Base-by-base conservation (phyloP, 2,888 invertebrate genomes). In the Entomobrya multifasciata region DNA sequence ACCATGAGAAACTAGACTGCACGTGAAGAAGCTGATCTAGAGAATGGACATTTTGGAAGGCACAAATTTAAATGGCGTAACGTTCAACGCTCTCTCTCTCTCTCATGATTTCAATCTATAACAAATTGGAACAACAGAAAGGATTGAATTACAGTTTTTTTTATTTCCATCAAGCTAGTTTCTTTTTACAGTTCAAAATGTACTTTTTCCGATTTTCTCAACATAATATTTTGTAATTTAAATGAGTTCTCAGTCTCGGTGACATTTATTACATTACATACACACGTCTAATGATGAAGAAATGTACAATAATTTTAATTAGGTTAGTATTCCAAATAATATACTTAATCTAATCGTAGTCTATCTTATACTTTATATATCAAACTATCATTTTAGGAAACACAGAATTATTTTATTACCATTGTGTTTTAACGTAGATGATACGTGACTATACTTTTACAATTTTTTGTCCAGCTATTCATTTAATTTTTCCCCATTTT, bases 291-390 rank as follows among this genome's bases (percentile, higher is more conserved):
- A n/a, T 60, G 62, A 65, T 65, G 79, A 79, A 79, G 47, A 30
- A 79, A 79, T 79, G 79, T 79, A 79, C 79, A 79, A 79, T 79
- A 79, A 79, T 79, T 79, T 79, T 79, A 79, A 79, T 47, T 78
- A 78, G 62, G 11, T 36, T 36, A 36, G 8, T 36, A 36, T 36
- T 36, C 8, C 36, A 36, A 36, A 36, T 36, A 36, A 36, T 36
- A 36, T 36, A 36, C 8, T 17, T 52, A 30, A 76, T 30, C 17
- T n/a, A 30, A 6, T 30, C 52, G 49, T 30, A 76, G 20, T 15
- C 8, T 49, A 49, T 36, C 36, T 36, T 8, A 8, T 36, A 36
- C 36, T 6, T 8, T 49, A 49, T 13, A 49, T 13, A 49, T 49
- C 5, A 49, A 49, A 13, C 3, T 15, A 15, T 15, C 13, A 15